These are phyloP conservation scores for Thereva unica DNA, from an alignment of 2,888 invertebrate species.

Conservation along the genomic window DNA sequence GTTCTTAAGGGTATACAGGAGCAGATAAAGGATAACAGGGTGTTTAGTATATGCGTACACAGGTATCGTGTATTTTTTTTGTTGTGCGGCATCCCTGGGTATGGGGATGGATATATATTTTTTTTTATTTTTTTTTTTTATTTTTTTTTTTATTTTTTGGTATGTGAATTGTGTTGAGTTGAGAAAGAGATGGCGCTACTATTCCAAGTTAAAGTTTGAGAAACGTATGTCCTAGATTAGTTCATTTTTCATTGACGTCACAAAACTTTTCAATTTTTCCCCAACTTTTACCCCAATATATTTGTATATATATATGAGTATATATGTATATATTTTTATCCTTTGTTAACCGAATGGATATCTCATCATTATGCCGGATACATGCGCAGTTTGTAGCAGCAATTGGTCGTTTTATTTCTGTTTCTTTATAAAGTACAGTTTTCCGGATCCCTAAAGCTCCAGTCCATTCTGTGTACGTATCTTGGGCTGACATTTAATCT, in stretches of 20 bases:
- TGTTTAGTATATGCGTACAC: too few species aligned
- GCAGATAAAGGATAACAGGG: too few species aligned
- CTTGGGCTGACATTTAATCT: constrained; percentile 24
- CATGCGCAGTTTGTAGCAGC: constrained; percentile 14
- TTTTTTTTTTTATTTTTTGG: background rate
- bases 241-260: constrained; percentile 31
- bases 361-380: constrained; percentile 25
- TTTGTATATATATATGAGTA: too few species aligned
- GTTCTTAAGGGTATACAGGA: too few species aligned
- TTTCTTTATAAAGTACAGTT: constrained; percentile 30
- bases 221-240: constrained; percentile 27
- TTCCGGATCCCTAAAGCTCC: constrained; percentile 28
- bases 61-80: too few species aligned
- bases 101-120: background rate
- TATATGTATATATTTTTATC: background rate
- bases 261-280: background rate
- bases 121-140: background rate
- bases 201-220: background rate
- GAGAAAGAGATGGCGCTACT: background rate
- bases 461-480: constrained; percentile 16
- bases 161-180: background rate
- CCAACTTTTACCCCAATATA: background rate
- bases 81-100: background rate
- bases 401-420: background rate
- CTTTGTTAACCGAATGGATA: constrained; percentile 12